phyloP scores from a whole-genome alignment of 2,113 vertebrate genomes.

The sheep (Ovis aries) region DNA sequence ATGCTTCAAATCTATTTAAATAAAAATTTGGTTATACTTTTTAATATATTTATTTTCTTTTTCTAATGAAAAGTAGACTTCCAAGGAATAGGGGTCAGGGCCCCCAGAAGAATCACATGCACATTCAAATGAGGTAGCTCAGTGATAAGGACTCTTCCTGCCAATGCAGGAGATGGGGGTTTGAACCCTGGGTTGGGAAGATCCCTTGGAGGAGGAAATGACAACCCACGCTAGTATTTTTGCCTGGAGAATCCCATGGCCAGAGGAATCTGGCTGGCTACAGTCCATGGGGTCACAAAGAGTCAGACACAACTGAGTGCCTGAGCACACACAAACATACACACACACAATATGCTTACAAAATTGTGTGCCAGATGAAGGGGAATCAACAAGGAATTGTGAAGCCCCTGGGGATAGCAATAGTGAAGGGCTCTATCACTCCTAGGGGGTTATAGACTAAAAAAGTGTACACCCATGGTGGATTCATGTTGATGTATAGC shows the following conservation, averaged over 20 bases:
- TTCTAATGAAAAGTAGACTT: background rate
- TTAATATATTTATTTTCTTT: background rate
- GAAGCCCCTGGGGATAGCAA: background rate
- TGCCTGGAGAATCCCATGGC: background rate
- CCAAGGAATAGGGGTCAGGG: background rate
- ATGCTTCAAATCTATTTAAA: background rate
- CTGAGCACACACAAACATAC: background rate
- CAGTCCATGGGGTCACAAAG: background rate
- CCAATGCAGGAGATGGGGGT: background rate
- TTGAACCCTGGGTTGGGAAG: background rate
- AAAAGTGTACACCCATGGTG: no score
- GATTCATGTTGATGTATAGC: no score
- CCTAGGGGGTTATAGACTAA: accelerated
- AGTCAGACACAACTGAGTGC: background rate
- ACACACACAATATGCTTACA: background rate
- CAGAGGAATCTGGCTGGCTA: background rate
- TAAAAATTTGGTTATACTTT: background rate
- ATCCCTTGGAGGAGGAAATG: background rate
- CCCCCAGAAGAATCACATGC: background rate
- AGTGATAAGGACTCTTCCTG: background rate
- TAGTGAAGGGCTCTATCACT: background rate
- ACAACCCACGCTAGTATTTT: background rate
- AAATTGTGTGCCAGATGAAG: background rate
- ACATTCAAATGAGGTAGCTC: background rate
- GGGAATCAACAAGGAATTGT: background rate